Conservation (phyloP, 2,888 invertebrate species). For the Melanophora roralis region DNA sequence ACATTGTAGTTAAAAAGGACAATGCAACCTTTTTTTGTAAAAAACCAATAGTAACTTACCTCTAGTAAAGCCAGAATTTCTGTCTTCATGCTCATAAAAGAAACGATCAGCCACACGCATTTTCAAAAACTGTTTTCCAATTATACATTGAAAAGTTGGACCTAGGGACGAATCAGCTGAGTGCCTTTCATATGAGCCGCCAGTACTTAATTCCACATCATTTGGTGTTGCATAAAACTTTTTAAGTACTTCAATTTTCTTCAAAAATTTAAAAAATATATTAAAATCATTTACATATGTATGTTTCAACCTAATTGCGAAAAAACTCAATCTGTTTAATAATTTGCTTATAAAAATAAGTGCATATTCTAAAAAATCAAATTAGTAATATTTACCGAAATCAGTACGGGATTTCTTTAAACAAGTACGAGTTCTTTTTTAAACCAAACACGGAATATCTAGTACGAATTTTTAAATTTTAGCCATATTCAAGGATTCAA, state of each 20-base stretch:
- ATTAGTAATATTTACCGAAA: no score
- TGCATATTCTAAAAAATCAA: no score
- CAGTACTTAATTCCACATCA: slow-evolving; percentile 85
- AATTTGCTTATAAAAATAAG: no score
- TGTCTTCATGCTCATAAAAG: slow-evolving; percentile 81
- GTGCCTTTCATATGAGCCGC: slow-evolving; percentile 82
- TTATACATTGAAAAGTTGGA: slow-evolving; percentile 85
- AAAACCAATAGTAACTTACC: slow-evolving; percentile 71
- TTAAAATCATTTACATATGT: no score
- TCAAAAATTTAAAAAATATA: slow-evolving; percentile 59
- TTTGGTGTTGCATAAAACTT: slow-evolving; percentile 81
- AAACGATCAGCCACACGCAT: slow-evolving; percentile 84
- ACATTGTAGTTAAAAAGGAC: no score
- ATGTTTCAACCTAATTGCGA: background rate
- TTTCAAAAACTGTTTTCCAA: slow-evolving; percentile 83
- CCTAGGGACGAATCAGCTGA: slow-evolving; percentile 82
- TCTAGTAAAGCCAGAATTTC: slow-evolving; percentile 78
- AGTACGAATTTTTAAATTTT: no score
- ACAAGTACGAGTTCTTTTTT: no score
- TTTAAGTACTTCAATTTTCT: slow-evolving; percentile 80
- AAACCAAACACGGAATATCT: no score
- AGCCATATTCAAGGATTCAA: no score
- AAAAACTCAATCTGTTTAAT: no score
- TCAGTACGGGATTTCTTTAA: no score
- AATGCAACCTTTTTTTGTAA: no score